Percentiles rank a stretch among this genome's conserved stretches.
phyloP scores from a whole-genome alignment of 2,888 invertebrate species.

The Dendrolimus pini region DNA sequence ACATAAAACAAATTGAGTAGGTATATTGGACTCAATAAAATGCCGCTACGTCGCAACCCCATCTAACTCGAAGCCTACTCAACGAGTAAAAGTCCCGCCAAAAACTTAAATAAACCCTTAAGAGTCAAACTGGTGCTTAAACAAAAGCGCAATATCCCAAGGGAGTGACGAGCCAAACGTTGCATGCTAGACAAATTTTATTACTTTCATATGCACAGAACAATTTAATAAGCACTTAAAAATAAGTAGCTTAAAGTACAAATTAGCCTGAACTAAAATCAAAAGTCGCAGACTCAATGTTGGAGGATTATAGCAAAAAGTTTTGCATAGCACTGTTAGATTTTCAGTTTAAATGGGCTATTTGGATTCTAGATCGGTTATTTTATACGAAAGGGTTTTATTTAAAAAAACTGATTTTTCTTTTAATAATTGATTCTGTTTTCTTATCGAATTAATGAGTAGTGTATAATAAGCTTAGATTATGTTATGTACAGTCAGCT shows the following conservation, averaged over 20 bases:
- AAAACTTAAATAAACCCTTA: not conserved
- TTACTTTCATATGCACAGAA: constrained; percentile 3
- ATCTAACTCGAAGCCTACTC: not conserved
- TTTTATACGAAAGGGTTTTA: not conserved
- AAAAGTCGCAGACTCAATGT: not conserved
- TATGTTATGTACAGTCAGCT: too few relatives aligned
- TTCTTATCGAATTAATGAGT: too few relatives aligned
- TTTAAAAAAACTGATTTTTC: not conserved
- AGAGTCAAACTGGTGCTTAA: not conserved
- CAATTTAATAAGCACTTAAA: not conserved
- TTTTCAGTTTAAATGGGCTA: constrained; percentile 8
- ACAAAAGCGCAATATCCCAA: constrained; percentile 7
- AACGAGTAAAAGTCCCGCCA: not conserved
- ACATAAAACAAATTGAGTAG: too few relatives aligned
- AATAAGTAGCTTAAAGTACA: not conserved
- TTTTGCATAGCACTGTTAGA: constrained; percentile 9
- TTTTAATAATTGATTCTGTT: too few relatives aligned
- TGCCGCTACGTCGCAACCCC: too few relatives aligned
- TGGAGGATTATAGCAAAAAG: constrained; percentile 8
- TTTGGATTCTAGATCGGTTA: constrained; percentile 2
- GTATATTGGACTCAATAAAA: too few relatives aligned
- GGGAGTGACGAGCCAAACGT: constrained; percentile 9
- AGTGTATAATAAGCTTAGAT: too few relatives aligned
- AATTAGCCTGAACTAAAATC: not conserved
- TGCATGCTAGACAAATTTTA: constrained; percentile 14